Percentiles rank a stretch among this genome's conserved stretches.
These are phyloP conservation scores for Myotis myotis DNA, from an alignment of 2,797 vertebrate species.

Conservation along the genomic window DNA sequence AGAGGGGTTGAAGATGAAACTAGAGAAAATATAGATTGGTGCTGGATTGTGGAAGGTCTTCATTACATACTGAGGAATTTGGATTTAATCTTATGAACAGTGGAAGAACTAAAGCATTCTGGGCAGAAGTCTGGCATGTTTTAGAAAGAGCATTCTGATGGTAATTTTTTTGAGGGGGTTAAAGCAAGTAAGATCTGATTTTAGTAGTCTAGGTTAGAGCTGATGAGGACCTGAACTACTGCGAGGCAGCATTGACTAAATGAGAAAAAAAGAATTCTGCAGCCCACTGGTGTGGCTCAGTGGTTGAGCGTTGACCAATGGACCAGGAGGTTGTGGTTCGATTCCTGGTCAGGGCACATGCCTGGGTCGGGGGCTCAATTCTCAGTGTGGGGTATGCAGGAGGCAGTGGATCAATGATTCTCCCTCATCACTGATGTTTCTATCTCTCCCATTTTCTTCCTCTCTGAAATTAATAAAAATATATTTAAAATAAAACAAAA, in stretches of 20 bases:
- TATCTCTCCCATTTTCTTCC: no score
- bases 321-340: no score
- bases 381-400: no score
- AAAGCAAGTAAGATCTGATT: neutral
- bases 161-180: neutral
- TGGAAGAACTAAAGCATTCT: slow-evolving; percentile 2
- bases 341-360: no score
- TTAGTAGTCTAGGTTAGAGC: neutral
- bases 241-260: neutral
- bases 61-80: neutral
- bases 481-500: no score
- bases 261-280: neutral
- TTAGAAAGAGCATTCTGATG: neutral
- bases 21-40: neutral
- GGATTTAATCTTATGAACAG: neutral
- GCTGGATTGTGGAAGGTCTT: neutral
- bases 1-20: neutral
- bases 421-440: no score
- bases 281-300: no score
- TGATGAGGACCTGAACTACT: neutral
- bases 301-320: no score
- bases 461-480: no score
- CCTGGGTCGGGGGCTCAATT: no score
- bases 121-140: neutral
- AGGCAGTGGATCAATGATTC: no score